A percentile compares a stretch with the other conserved stretches of the same genome.
These are phyloP conservation scores for Cheilosia urbana DNA, from an alignment of 2,888 invertebrate species.

Conservation along the genomic window DNA sequence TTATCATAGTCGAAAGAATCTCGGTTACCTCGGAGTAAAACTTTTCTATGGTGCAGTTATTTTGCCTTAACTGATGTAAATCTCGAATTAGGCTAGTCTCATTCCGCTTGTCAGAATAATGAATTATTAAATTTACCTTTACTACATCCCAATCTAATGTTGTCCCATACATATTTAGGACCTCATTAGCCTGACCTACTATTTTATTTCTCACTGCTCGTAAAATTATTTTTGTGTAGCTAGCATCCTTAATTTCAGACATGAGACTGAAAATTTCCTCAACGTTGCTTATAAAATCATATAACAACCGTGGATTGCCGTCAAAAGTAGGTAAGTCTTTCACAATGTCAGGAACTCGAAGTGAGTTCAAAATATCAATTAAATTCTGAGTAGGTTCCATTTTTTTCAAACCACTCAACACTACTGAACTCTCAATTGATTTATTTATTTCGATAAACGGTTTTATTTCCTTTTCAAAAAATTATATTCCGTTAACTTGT, in stretches of 20 bases:
- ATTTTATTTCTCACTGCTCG: too few species aligned
- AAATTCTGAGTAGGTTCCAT: too few species aligned
- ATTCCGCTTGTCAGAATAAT: neutral
- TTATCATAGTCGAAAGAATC: too few species aligned
- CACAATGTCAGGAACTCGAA: constrained; percentile 33
- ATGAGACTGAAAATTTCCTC: constrained; percentile 5
- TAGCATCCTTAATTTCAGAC: constrained; percentile 3
- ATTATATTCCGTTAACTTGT: too few species aligned
- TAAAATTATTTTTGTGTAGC: constrained; percentile 11
- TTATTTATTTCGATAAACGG: too few species aligned
- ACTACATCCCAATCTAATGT: constrained; percentile 44
- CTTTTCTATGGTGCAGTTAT: too few species aligned
- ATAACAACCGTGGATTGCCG: too few species aligned
- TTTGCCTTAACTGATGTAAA: constrained; percentile 7
- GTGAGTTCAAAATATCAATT: neutral
- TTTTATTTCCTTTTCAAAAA: too few species aligned
- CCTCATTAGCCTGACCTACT: constrained; percentile 63
- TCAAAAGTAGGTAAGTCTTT: constrained; percentile 1
- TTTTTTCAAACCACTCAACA: too few species aligned
- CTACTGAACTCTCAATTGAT: too few species aligned
- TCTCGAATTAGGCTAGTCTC: constrained; percentile 48
- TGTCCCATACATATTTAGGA: constrained; percentile 58
- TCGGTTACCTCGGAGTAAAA: too few species aligned
- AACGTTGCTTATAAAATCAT: too few species aligned
- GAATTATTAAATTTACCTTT: constrained; percentile 28